Evolutionary conservation across 92 coral and sea anemone genomes (phyloP).

Genomic region (Umimayanthus kanabou): DNA sequence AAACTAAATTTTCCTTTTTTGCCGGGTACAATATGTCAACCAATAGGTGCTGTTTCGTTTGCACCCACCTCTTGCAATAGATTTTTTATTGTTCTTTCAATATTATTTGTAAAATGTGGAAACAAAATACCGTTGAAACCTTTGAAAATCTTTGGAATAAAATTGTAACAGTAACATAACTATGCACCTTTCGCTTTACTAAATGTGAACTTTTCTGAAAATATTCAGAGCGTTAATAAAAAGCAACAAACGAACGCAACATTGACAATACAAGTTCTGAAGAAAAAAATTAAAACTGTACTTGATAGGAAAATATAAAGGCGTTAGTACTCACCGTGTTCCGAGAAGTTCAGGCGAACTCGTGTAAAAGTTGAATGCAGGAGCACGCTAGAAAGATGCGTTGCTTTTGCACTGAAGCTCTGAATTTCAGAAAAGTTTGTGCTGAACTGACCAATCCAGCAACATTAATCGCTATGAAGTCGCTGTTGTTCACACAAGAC

Average conservation of each 20-base stretch:
- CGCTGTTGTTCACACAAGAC: neutral
- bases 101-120: no score
- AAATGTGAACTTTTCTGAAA: constrained; percentile 1
- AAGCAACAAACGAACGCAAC: neutral
- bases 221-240: constrained; percentile 8
- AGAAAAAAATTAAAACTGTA: neutral
- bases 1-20: no score
- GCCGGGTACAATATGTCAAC: no score
- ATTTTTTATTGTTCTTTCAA: no score
- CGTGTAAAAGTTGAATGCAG: constrained; percentile 11
- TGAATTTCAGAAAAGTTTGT: constrained; percentile 17
- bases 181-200: no score
- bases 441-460: neutral
- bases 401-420: constrained; percentile 27
- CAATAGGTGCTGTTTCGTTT: no score
- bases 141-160: no score
- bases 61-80: no score
- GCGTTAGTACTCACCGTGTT: constrained; percentile 1
- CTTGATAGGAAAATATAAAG: neutral
- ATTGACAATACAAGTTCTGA: neutral
- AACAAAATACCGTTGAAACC: no score
- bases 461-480: neutral
- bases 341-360: neutral
- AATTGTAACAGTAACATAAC: no score
- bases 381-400: neutral